These are phyloP conservation scores for Eulemur rufifrons DNA, from an alignment of 2,113 vertebrate species.

Conservation along the genomic window DNA sequence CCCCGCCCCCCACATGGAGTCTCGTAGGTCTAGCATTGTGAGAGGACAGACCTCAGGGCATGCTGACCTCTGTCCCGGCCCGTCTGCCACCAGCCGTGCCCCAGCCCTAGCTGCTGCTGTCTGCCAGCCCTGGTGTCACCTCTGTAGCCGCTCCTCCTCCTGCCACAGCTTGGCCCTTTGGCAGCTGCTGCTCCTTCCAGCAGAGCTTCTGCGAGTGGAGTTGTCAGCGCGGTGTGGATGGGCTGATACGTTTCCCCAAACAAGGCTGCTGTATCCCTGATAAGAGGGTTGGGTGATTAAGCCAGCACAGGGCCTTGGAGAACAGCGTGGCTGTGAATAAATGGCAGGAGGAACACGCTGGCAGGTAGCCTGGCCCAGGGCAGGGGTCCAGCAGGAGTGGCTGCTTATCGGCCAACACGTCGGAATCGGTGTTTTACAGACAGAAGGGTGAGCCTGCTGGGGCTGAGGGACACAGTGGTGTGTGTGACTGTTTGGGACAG, in stretches of 20 bases:
- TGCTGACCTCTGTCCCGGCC: accelerated
- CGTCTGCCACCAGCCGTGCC: background rate
- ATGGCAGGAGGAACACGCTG: background rate
- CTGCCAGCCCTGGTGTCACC: no score
- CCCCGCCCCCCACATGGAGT: background rate
- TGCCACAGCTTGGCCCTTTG: background rate
- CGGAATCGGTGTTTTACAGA: background rate
- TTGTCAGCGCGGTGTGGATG: background rate
- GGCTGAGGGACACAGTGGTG: accelerated
- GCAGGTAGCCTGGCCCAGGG: background rate
- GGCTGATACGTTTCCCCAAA: background rate
- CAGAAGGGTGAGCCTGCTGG: background rate
- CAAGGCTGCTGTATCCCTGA: background rate
- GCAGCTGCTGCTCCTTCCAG: background rate
- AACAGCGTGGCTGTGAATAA: background rate
- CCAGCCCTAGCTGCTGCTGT: accelerated
- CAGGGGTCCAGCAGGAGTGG: accelerated
- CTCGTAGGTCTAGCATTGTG: no score
- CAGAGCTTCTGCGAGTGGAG: background rate
- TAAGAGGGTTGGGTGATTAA: background rate
- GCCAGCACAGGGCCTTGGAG: background rate
- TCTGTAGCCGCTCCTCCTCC: no score
- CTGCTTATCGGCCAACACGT: background rate
- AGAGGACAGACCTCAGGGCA: background rate
- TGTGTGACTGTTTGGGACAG: background rate